These are phyloP conservation scores for Tiliacea citrago DNA, from an alignment of 2,888 invertebrate genomes.

Conservation along the genomic window DNA sequence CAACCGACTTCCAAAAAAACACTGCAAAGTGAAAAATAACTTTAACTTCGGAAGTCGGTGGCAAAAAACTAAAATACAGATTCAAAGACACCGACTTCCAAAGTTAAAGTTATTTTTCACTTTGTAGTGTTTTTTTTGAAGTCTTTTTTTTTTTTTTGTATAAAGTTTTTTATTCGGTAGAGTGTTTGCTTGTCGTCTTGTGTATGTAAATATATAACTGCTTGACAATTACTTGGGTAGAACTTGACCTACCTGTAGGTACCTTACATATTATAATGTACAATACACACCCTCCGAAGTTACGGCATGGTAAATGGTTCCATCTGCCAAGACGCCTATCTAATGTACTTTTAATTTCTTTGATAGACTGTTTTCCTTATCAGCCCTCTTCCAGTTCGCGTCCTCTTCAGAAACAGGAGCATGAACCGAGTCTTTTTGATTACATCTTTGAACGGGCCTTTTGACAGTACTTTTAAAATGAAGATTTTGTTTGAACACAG, in stretches of 20 bases:
- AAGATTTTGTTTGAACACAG: conserved; percentile 48
- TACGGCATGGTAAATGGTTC: conserved; percentile 35
- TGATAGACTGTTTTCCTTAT: conserved; percentile 65
- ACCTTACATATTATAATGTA: background rate
- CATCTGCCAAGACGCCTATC: conserved; percentile 39
- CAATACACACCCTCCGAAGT: background rate
- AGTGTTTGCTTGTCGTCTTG: background rate
- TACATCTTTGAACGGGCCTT: conserved; percentile 59
- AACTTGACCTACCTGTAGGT: background rate
- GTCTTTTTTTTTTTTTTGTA: too few species aligned
- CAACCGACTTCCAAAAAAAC: too few species aligned
- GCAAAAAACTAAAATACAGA: too few species aligned
- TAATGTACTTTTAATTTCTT: conserved; percentile 67
- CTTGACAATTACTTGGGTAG: background rate
- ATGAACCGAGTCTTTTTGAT: conserved; percentile 62
- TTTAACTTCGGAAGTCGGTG: too few species aligned
- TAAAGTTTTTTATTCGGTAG: background rate
- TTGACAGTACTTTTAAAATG: conserved; percentile 52
- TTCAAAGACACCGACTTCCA: too few species aligned
- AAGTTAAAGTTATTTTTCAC: too few species aligned
- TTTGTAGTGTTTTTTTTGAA: too few species aligned
- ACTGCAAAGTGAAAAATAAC: too few species aligned
- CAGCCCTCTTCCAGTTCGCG: conserved; percentile 65
- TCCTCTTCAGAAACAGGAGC: conserved; percentile 62
- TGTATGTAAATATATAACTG: background rate